These are phyloP conservation scores for Isurus oxyrinchus DNA, from an alignment of 2,113 vertebrate genomes.

Conservation along the genomic window DNA sequence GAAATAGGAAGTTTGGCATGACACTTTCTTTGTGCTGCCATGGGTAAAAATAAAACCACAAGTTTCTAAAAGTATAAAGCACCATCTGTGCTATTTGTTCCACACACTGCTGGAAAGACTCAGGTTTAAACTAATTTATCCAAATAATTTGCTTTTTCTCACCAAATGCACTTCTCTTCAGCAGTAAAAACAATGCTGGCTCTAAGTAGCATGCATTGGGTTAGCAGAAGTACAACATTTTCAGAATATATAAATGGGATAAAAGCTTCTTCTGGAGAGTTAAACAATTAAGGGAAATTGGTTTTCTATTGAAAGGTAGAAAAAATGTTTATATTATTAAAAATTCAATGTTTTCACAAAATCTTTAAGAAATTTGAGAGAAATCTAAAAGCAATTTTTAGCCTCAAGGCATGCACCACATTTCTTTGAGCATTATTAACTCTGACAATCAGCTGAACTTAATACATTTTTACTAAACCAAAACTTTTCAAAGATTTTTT, in stretches of 20 bases:
- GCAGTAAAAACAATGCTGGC: not conserved
- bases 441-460: not conserved
- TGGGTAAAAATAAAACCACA: not conserved
- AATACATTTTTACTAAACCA: not conserved
- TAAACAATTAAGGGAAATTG: not conserved
- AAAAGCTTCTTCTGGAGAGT: not conserved
- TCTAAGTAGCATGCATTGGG: not conserved
- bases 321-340: not conserved
- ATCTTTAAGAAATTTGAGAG: not conserved
- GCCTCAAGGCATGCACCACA: not conserved
- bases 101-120: not conserved
- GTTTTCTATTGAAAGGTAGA: not conserved
- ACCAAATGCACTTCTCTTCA: not conserved
- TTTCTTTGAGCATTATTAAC: not conserved
- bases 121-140: not conserved
- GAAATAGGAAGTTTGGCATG: not conserved
- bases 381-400: not conserved
- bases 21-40: constrained; percentile 22
- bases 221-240: not conserved
- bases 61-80: constrained; percentile 15
- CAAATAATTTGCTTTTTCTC: not conserved
- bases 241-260: not conserved
- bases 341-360: not conserved
- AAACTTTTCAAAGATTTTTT: not conserved
- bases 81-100: not conserved